These are phyloP conservation scores for Rambutsinella grinnellia DNA, from an alignment of 2,888 invertebrate species.

Conservation along the genomic window DNA sequence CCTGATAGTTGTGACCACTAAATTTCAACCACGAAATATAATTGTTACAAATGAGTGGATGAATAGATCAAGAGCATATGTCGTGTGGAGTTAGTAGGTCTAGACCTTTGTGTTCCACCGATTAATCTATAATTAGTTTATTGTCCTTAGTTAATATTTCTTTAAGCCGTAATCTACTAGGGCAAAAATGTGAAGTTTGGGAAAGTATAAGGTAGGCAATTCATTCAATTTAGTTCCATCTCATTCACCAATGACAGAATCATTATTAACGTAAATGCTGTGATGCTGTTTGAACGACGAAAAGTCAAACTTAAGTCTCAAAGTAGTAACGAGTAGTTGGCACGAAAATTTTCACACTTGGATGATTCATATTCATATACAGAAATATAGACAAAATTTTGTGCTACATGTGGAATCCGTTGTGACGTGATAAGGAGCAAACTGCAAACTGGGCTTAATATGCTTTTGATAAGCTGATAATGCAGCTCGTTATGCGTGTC, in stretches of 20 bases:
- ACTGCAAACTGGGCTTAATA: too few species aligned
- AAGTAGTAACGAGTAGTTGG: slow-evolving; percentile 26
- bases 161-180: too few species aligned
- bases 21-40: slow-evolving; percentile 7
- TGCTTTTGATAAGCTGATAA: too few species aligned
- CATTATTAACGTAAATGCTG: too few species aligned
- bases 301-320: slow-evolving; percentile 17
- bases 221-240: too few species aligned
- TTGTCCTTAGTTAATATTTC: slow-evolving; percentile 3
- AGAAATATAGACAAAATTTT: background rate
- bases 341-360: slow-evolving; percentile 43
- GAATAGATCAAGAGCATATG: slow-evolving; percentile 46
- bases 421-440: background rate
- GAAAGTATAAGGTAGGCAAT: too few species aligned
- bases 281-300: too few species aligned
- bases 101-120: slow-evolving; percentile 42
- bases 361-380: slow-evolving; percentile 19
- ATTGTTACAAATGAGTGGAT: slow-evolving; percentile 43
- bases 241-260: too few species aligned
- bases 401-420: slow-evolving; percentile 11
- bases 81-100: slow-evolving; percentile 35
- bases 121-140: background rate
- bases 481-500: too few species aligned
- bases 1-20: slow-evolving; percentile 20
- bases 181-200: too few species aligned